These are phyloP conservation scores for Cacatua alba DNA, from an alignment of 2,113 vertebrate species.

Conservation along the genomic window DNA sequence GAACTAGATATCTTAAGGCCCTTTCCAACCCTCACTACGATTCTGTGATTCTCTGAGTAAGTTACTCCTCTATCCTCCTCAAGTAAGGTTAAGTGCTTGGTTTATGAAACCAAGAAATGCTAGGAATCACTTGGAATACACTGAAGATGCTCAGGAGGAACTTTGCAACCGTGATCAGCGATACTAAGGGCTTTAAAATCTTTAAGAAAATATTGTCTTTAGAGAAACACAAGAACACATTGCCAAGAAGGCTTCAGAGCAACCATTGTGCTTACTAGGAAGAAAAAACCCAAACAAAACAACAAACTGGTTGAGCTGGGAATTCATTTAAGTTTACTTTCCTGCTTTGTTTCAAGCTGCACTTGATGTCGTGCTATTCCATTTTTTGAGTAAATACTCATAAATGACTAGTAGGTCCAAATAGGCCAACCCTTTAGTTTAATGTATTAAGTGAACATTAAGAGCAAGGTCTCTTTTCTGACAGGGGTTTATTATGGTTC, in stretches of 20 bases:
- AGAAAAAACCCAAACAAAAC: background rate
- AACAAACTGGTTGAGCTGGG: background rate
- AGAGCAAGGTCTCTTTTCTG: background rate
- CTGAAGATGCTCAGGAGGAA: background rate
- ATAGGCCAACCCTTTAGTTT: background rate
- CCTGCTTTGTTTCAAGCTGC: background rate
- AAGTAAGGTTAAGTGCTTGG: background rate
- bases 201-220: background rate
- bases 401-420: background rate
- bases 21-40: background rate
- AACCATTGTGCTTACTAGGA: background rate
- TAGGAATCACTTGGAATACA: background rate
- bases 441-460: background rate
- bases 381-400: background rate
- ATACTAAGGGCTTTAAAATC: background rate
- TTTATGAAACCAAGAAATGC: background rate
- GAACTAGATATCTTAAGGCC: background rate
- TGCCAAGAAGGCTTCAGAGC: background rate
- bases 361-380: background rate
- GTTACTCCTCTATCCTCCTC: background rate
- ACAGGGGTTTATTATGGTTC: background rate
- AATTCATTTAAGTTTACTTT: background rate
- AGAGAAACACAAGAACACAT: background rate
- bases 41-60: background rate
- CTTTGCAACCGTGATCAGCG: fast-evolving